Conservation (phyloP, 1,140 invertebrate species). For the Drosophila miranda region DNA sequence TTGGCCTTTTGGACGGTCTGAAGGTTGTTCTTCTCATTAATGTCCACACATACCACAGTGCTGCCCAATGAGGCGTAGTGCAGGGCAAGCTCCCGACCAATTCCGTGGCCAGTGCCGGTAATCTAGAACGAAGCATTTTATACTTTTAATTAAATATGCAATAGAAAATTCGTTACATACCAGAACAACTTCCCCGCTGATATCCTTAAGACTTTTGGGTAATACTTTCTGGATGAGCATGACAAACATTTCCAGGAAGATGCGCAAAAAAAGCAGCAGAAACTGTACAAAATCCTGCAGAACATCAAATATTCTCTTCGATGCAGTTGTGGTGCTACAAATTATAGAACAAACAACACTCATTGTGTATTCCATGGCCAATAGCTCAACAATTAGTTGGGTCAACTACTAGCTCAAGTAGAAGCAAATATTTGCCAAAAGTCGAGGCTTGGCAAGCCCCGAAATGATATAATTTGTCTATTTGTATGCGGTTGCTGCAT, state of each 20-base stretch:
- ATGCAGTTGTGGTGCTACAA: constrained; percentile 66
- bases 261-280: constrained; percentile 49
- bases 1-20: constrained; percentile 86
- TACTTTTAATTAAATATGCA: neutral
- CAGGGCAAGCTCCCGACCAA: constrained; percentile 92
- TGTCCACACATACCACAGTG: constrained; percentile 93
- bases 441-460: constrained; percentile 16
- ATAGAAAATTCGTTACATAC: constrained; percentile 81
- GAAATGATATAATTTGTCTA: constrained; percentile 58
- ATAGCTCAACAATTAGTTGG: constrained; percentile 11
- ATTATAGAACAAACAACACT: constrained; percentile 2
- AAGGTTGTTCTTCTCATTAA: constrained; percentile 89
- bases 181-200: constrained; percentile 86
- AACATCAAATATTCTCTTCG: constrained; percentile 70
- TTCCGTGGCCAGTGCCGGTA: constrained; percentile 95
- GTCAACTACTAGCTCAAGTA: constrained; percentile 20
- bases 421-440: constrained; percentile 41
- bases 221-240: constrained; percentile 38
- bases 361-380: constrained; percentile 1
- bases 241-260: constrained; percentile 56
- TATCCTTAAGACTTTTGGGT: constrained; percentile 83
- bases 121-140: constrained; percentile 84
- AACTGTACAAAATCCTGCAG: constrained; percentile 69
- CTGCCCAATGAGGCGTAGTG: constrained; percentile 90
- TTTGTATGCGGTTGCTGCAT: constrained; percentile 52